Evolutionary conservation across 2,797 vertebrate species (phyloP), one percentile per base, ranked within the genome.

Genomic region (Mus caroli): DNA sequence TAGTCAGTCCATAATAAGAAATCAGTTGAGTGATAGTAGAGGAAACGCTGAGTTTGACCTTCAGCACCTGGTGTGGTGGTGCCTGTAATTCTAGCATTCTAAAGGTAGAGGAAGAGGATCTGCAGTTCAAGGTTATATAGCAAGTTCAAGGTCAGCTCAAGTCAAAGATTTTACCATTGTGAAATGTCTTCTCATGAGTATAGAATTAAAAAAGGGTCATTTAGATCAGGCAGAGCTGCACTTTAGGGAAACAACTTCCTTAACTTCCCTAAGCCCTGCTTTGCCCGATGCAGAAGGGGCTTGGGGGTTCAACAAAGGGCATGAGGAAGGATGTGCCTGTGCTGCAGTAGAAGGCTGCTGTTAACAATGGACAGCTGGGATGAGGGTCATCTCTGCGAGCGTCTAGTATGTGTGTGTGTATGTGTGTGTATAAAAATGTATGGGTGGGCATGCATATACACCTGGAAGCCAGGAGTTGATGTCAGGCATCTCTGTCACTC

Each of bases 361-460:
- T 4, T 37, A 10, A 10, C 34, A 24, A 2, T 17, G 8, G 13
- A n/a, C 0, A 14, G 1, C 34, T 1, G 5, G 24, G 28, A n/a
- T 71, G 13, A 46, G 69, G 31, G 4, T 73, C 79, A 40, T n/a
- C 40, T 43, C 64, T n/a, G n/a, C 2, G 2, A 43, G 46, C 73
- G 28, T 31, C 37, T 56, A 40, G 64, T 80, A 40, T 56, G 19
- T 24, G 56, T 22, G 7, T 58, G 20, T 24, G 52, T 77, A 43
- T 37, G 15, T 40, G 4, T 24, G 3, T 40, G 12, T 24, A 19
- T 76, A 40, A 24, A 40, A 43, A 14, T 24, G 73, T 83, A 26
- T 40, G 8, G 56, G 46, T 78, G 28, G 12, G 26, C 13, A 4
- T 10, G 17, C 31, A 8, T 64, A 17, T 84, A 26, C 58, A 7